Evolutionary conservation across 2,888 invertebrate genomes (phyloP).

Genomic region (Acronicta psi): DNA sequence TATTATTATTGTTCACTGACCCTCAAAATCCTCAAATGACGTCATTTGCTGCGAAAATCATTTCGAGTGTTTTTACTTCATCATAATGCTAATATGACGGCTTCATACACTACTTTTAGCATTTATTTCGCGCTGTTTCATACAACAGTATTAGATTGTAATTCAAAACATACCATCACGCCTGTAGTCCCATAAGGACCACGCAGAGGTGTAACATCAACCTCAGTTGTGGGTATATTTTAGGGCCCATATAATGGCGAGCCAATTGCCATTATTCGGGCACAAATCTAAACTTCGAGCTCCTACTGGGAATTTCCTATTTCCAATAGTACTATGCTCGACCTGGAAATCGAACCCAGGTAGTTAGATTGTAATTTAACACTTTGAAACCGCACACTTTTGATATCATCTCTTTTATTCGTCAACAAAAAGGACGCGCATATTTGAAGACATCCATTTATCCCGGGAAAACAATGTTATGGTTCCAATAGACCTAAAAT

Average conservation of each 20-base stretch:
- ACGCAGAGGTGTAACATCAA: too few relatives aligned
- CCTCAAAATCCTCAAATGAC: too few relatives aligned
- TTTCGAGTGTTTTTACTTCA: constrained; percentile 27
- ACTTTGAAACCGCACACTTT: constrained; percentile 9
- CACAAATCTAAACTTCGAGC: too few relatives aligned
- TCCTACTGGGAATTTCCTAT: too few relatives aligned
- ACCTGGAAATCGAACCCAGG: too few relatives aligned
- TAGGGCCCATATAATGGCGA: too few relatives aligned
- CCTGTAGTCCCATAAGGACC: too few relatives aligned
- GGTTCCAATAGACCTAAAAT: constrained; percentile 14
- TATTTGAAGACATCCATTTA: constrained; percentile 32
- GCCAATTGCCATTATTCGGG: too few relatives aligned
- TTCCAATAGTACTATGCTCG: too few relatives aligned
- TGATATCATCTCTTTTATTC: constrained; percentile 27
- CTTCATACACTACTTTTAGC: constrained; percentile 12
- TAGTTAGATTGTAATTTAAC: constrained; percentile 9
- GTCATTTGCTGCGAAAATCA: constrained; percentile 20
- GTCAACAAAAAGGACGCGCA: constrained; percentile 25
- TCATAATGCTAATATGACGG: constrained; percentile 35
- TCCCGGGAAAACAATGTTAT: constrained; percentile 20
- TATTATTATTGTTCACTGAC: too few relatives aligned
- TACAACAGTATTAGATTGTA: constrained; percentile 8
- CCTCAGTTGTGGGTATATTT: too few relatives aligned
- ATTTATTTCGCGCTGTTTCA: constrained; percentile 20
- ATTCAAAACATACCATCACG: too few relatives aligned